Evolutionary conservation across 53 echinoderm and acorn worm genomes (phyloP).

Genomic region (Glandiceps talaboti): DNA sequence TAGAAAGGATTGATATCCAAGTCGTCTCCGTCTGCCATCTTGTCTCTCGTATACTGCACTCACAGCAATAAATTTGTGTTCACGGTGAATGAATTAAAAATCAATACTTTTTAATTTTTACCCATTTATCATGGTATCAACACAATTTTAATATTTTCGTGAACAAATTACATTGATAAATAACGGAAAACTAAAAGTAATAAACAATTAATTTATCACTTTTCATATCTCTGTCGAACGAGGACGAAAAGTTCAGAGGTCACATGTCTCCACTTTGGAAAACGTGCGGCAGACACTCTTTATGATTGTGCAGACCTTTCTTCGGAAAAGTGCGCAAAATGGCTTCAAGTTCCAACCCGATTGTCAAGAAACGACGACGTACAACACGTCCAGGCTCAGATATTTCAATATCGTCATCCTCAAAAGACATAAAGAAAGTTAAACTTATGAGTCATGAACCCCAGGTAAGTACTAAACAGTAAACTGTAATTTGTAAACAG

Average conservation of each 20-base stretch:
- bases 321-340: background rate
- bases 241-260: background rate
- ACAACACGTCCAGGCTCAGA: background rate
- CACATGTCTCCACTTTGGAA: no score
- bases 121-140: no score
- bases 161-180: no score
- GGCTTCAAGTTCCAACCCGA: background rate
- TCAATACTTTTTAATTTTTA: no score
- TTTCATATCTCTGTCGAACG: background rate
- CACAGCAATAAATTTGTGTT: no score
- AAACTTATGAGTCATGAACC: background rate
- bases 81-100: no score
- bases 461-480: background rate
- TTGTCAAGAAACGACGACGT: background rate
- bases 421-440: background rate
- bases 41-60: no score
- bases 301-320: no score
- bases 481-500: no score
- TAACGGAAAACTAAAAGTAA: no score
- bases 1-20: slow-evolving; percentile 82
- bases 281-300: no score
- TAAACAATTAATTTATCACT: background rate
- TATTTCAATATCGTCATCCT: background rate
- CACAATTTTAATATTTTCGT: no score
- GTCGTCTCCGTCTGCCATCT: slow-evolving; percentile 71